Evolutionary conservation across 2,888 invertebrate genomes (phyloP), one percentile per base, ranked within the genome.

Genomic region (Penaeus monodon): DNA sequence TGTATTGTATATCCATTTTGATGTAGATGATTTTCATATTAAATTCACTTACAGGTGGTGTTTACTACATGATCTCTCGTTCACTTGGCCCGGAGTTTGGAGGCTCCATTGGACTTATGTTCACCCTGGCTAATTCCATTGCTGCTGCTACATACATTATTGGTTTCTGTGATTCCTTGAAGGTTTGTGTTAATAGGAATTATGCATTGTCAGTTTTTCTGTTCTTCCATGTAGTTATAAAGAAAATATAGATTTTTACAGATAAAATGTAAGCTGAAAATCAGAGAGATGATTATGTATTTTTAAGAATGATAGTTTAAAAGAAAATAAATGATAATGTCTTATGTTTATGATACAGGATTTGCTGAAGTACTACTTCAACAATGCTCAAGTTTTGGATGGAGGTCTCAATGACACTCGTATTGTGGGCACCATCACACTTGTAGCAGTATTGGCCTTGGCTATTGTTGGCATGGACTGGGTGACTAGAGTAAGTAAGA

Each of bases 71-170:
- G 91, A 92, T 92, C 84, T 92, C 92, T 29, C 91, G 92, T 20
- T 92, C 92, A 29, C 91, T 92, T 83, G 92, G 92, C n/a, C 94
- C 94, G 12, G 94, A 94, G 91, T 94, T 94, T 91, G 94, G 94
- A 68, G 94, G 94, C 70, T 93, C 94, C 70, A 95, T 95, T 89
- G 94, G 94, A n/a, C 91, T 94, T 65, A 94, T 95, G 91, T 95
- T 95, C 91, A 94, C 94, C 22, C 91, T 94, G 74, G 94, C 94
- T 7, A 94, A 95, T 91, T 94, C 94, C 33, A 94, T 95, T 57
- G 94, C 94, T 49, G 93, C 93, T 10, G 93, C 94, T 66, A 93
- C 94, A 93, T 94, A 94, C 92, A 93, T 94, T 70, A 94, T 95
- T 74, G 95, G 94, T 12, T 94, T 94, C 91, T 93, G 94, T n/a